A percentile compares a stretch with the other conserved stretches of the same genome.
Evolutionary conservation across 2,888 invertebrate genomes (phyloP).

Genomic region (Oligia latruncula): DNA sequence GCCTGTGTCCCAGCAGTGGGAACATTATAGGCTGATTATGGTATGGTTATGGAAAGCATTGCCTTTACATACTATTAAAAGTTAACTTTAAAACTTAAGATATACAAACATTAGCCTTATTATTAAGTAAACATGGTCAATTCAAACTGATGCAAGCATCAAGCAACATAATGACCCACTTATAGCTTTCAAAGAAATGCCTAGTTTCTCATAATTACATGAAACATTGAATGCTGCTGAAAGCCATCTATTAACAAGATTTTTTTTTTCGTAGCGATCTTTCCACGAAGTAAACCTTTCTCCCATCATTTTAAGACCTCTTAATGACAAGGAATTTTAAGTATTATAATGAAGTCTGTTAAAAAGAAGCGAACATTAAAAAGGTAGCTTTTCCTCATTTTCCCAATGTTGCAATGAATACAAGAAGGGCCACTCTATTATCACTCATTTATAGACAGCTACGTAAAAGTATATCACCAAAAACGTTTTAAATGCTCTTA

Average conservation of each 20-base stretch:
- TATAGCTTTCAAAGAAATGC: neutral
- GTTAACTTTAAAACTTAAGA: too few relatives aligned
- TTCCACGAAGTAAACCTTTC: conserved; percentile 36
- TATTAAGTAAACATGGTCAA: too few relatives aligned
- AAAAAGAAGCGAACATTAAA: conserved; percentile 1
- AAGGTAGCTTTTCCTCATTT: conserved; percentile 29
- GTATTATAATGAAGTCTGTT: neutral
- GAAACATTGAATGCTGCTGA: neutral
- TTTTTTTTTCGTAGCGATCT: conserved; percentile 27
- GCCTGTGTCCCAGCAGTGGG: too few relatives aligned
- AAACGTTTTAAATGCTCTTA: neutral
- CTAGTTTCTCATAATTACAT: neutral
- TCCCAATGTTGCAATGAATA: conserved; percentile 14
- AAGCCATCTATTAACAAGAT: conserved; percentile 2
- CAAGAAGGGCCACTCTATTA: conserved; percentile 2
- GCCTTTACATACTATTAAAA: neutral
- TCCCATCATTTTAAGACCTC: conserved; percentile 33
- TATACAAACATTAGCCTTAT: neutral
- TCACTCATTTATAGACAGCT: neutral
- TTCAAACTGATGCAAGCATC: neutral
- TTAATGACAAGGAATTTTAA: conserved; percentile 47
- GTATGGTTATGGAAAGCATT: too few relatives aligned
- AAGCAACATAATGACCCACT: neutral
- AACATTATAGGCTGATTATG: too few relatives aligned
- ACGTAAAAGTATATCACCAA: neutral